Evolutionary conservation across 2,888 invertebrate species (phyloP).

Genomic region (Steinernema scapterisci): DNA sequence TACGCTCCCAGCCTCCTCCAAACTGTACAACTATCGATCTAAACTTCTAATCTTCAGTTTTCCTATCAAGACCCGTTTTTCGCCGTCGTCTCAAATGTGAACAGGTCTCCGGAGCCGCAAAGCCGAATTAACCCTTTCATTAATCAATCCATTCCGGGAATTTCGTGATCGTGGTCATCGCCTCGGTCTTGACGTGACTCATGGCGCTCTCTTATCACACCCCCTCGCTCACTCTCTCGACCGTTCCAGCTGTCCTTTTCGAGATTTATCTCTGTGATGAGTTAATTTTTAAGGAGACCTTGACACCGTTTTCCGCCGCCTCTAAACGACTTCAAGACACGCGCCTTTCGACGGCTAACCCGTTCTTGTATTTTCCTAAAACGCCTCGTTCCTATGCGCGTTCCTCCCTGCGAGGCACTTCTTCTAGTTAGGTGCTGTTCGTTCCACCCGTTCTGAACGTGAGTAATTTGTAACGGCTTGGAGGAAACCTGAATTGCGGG

Average conservation of each 20-base stretch:
- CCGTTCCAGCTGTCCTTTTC: not conserved
- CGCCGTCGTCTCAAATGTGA: not conserved
- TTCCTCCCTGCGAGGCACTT: too few relatives aligned
- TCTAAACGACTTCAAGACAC: too few relatives aligned
- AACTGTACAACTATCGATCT: not conserved
- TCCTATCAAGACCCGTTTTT: not conserved
- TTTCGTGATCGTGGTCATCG: not conserved
- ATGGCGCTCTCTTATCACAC: not conserved
- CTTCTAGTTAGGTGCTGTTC: too few relatives aligned
- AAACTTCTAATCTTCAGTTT: not conserved
- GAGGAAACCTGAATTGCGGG: too few relatives aligned
- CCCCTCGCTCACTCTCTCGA: not conserved
- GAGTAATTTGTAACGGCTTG: too few relatives aligned
- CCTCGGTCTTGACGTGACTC: not conserved
- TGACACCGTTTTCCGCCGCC: conserved; percentile 10
- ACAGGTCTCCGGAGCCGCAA: not conserved
- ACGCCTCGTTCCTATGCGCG: too few relatives aligned
- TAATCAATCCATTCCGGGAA: not conserved
- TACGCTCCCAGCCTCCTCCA: not conserved
- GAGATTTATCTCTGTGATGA: conserved; percentile 5
- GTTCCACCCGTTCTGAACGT: too few relatives aligned
- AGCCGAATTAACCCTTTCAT: not conserved
- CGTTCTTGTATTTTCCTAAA: too few relatives aligned
- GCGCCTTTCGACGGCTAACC: too few relatives aligned
- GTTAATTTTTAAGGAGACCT: conserved; percentile 13